phyloP scores from a whole-genome alignment of 2,888 invertebrate genomes.

The Tiphia femorata region DNA sequence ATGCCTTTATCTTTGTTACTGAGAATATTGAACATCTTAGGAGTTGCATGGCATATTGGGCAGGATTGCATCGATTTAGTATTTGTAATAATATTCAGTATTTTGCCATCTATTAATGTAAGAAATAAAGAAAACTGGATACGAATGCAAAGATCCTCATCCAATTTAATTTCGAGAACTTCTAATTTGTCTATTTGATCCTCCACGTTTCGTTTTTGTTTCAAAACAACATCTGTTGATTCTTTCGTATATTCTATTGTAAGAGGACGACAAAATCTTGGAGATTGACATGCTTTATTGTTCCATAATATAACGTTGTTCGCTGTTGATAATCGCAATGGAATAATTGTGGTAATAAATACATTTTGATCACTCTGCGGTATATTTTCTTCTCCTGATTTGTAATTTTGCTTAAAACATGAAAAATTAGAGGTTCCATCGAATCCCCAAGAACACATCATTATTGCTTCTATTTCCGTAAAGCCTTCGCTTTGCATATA shows the following conservation, averaged over 20 bases:
- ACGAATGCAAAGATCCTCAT: background rate
- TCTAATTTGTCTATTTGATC: constrained; percentile 9
- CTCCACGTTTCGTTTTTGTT: constrained; percentile 13
- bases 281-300: constrained; percentile 13
- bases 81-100: background rate
- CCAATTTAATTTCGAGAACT: background rate
- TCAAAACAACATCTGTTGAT: constrained; percentile 9
- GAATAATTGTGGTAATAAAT: background rate
- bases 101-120: constrained; percentile 1
- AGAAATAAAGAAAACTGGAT: background rate
- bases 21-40: background rate
- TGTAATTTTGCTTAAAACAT: constrained; percentile 10
- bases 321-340: background rate
- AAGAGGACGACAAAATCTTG: constrained; percentile 21
- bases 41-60: constrained; percentile 1
- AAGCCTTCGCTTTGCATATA: background rate
- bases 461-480: constrained; percentile 3
- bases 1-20: background rate
- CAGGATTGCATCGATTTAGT: background rate
- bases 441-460: constrained; percentile 11
- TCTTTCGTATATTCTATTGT: constrained; percentile 10
- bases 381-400: background rate
- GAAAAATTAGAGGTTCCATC: too few species aligned
- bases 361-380: too few species aligned
- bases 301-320: constrained; percentile 17